Evolutionary conservation across 2,888 invertebrate species (phyloP).

Genomic region (Suillia variegata): DNA sequence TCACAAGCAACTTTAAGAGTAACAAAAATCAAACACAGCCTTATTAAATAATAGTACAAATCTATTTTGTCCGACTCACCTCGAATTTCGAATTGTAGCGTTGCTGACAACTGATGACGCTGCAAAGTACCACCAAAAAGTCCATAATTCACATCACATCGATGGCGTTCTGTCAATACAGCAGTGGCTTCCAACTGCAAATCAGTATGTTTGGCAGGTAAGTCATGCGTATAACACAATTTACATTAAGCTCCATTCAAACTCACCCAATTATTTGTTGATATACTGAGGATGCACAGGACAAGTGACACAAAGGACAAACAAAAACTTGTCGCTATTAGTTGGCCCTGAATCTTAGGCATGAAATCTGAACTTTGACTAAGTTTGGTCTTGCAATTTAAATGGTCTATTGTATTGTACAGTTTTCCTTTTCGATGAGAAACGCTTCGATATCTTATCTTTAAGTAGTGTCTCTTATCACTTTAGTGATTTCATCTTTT

Average conservation of each 20-base stretch:
- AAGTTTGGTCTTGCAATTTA: too few species aligned
- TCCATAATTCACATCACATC: slow-evolving; percentile 39
- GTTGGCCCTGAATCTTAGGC: slow-evolving; percentile 35
- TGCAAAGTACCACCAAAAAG: slow-evolving; percentile 35
- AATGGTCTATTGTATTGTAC: too few species aligned
- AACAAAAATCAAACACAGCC: slow-evolving; percentile 25
- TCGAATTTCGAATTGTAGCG: slow-evolving; percentile 41
- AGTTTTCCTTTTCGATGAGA: too few species aligned
- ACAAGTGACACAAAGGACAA: slow-evolving; percentile 34
- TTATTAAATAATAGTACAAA: too few species aligned
- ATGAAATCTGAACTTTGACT: too few species aligned
- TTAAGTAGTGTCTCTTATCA: too few species aligned
- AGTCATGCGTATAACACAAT: too few species aligned
- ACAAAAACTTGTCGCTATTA: slow-evolving; percentile 33
- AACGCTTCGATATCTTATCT: too few species aligned
- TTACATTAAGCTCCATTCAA: background rate
- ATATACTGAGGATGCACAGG: slow-evolving; percentile 33
- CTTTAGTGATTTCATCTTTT: too few species aligned
- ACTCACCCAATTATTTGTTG: slow-evolving; percentile 41
- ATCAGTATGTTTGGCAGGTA: too few species aligned
- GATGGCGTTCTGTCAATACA: slow-evolving; percentile 25
- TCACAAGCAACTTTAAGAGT: slow-evolving; percentile 60
- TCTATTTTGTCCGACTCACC: too few species aligned
- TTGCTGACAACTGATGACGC: slow-evolving; percentile 34
- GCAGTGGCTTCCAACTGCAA: slow-evolving; percentile 36